Conservation (phyloP, 1,140 invertebrate genomes). For the roundworm (Caenorhabditis elegans) region DNA sequence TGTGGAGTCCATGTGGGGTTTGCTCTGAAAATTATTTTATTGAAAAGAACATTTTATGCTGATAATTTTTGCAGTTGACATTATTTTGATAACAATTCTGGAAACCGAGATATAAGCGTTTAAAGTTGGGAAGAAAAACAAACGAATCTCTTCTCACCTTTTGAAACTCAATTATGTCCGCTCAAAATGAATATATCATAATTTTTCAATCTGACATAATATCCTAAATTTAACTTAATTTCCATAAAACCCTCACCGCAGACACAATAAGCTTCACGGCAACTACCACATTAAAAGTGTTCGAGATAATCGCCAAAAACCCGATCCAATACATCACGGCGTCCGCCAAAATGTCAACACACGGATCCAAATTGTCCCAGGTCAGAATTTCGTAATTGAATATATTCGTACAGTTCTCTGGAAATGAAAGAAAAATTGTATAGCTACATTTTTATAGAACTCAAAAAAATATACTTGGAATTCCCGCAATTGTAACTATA, state of each 20-base stretch:
- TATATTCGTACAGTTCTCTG: constrained; percentile 1
- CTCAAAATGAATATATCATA: no score
- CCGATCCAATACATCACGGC: not conserved
- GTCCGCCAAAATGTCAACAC: not conserved
- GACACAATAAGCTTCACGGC: not conserved
- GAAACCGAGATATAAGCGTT: no score
- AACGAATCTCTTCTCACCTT: no score
- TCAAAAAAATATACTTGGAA: not conserved
- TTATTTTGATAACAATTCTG: no score
- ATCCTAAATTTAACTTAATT: no score
- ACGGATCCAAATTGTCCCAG: constrained; percentile 6
- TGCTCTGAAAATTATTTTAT: not conserved
- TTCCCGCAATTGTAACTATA: not conserved
- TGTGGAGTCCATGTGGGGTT: not conserved
- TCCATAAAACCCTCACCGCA: not conserved
- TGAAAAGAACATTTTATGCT: no score
- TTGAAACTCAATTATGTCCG: no score
- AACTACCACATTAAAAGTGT: not conserved
- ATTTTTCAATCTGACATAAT: no score
- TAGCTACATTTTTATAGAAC: not conserved
- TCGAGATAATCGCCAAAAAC: not conserved
- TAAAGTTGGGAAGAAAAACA: no score
- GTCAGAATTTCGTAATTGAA: constrained; percentile 13
- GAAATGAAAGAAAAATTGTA: no score
- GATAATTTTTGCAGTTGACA: no score